Evolutionary conservation across 1,140 invertebrate species (phyloP).

Genomic region (Cardiocondyla obscurior): DNA sequence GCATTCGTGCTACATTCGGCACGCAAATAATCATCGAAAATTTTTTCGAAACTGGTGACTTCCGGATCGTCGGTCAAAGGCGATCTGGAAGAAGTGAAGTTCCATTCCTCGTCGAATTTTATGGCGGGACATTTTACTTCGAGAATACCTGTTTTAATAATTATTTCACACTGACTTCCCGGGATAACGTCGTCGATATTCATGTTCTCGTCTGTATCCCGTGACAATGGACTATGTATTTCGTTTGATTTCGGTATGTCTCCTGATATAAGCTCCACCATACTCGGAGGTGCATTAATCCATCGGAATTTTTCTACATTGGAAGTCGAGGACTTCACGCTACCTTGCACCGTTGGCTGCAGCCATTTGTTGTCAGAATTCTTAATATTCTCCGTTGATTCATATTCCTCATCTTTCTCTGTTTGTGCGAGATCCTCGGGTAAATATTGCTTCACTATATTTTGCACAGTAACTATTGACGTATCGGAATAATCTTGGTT

Average conservation of each 20-base stretch:
- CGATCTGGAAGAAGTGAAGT: neutral
- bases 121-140: neutral
- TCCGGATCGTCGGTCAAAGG: neutral
- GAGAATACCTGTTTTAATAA: neutral
- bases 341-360: neutral
- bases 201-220: neutral
- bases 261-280: neutral
- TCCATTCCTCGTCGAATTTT: neutral
- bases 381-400: neutral
- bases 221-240: neutral
- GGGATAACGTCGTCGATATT: neutral
- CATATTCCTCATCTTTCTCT: neutral
- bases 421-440: neutral
- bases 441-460: neutral
- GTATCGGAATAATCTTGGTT: neutral
- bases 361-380: neutral
- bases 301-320: constrained; percentile 2
- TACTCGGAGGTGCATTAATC: neutral
- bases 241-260: neutral
- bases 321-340: neutral
- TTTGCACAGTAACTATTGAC: neutral
- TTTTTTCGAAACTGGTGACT: neutral
- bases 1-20: neutral
- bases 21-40: neutral
- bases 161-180: neutral